Conservation (phyloP, 2,888 invertebrate species). For the Oithona nana region DNA sequence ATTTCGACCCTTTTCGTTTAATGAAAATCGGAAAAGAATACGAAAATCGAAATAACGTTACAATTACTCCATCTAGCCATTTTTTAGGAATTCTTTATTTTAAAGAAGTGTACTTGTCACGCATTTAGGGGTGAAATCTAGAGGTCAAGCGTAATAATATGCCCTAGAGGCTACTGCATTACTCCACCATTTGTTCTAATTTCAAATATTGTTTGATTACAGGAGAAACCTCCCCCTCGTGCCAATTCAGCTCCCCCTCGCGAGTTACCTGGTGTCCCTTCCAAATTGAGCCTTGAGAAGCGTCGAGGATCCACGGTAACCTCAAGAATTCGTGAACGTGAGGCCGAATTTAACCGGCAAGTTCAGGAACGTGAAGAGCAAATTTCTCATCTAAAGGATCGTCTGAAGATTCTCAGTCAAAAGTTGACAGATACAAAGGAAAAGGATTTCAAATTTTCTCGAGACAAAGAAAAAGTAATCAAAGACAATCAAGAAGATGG, state of each 20-base stretch:
- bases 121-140: no score
- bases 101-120: no score
- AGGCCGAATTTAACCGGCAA: slow-evolving; percentile 21
- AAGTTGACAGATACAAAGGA: slow-evolving; percentile 2
- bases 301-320: slow-evolving; percentile 11
- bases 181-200: no score
- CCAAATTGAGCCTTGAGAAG: background rate
- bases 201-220: background rate
- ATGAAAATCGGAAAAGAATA: no score
- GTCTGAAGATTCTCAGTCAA: slow-evolving; percentile 18
- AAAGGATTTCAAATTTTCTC: background rate
- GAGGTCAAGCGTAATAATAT: no score
- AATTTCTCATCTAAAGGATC: slow-evolving; percentile 19
- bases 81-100: no score
- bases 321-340: slow-evolving; percentile 23
- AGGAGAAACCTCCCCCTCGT: background rate
- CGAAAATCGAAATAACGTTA: no score
- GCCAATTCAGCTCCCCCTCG: slow-evolving; percentile 5
- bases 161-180: no score
- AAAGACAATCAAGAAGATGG: slow-evolving; percentile 10
- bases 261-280: slow-evolving; percentile 10
- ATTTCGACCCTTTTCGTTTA: no score
- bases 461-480: background rate
- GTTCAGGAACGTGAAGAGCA: slow-evolving; percentile 21
- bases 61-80: no score